phyloP scores from a whole-genome alignment of 2,797 vertebrate species.

The Agapornis canus region DNA sequence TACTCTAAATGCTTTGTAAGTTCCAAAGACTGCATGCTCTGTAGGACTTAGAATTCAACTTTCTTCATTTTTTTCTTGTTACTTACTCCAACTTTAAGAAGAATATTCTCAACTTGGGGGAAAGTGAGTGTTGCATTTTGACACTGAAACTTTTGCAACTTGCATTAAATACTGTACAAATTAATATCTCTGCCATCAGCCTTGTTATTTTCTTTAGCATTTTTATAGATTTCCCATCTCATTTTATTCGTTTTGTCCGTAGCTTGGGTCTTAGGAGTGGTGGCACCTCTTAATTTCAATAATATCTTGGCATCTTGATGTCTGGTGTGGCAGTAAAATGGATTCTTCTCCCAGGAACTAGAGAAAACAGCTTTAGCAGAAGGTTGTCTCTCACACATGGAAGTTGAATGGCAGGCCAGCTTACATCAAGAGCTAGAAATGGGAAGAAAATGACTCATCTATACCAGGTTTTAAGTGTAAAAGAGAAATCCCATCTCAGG shows the following conservation, averaged over 20 bases:
- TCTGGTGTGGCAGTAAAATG: neutral
- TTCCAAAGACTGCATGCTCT: neutral
- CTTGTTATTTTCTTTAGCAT: neutral
- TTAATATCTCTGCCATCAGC: neutral
- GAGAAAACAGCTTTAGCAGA: neutral
- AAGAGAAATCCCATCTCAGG: neutral
- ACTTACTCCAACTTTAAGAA: neutral
- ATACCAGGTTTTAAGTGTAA: neutral
- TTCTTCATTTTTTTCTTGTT: neutral
- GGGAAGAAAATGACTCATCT: neutral
- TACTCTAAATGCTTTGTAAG: neutral
- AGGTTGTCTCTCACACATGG: neutral
- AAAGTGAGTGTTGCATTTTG: neutral
- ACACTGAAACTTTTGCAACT: neutral
- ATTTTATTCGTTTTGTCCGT: neutral
- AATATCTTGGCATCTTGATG: neutral
- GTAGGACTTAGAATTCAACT: neutral
- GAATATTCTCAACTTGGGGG: neutral
- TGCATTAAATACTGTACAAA: neutral
- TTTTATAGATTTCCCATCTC: neutral
- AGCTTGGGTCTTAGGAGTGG: neutral
- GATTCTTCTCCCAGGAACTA: neutral
- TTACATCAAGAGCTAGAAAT: neutral
- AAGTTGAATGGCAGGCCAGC: neutral
- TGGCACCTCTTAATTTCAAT: neutral